Conservation (phyloP, 2,113 vertebrate genomes). For the Onychostruthus taczanowskii region DNA sequence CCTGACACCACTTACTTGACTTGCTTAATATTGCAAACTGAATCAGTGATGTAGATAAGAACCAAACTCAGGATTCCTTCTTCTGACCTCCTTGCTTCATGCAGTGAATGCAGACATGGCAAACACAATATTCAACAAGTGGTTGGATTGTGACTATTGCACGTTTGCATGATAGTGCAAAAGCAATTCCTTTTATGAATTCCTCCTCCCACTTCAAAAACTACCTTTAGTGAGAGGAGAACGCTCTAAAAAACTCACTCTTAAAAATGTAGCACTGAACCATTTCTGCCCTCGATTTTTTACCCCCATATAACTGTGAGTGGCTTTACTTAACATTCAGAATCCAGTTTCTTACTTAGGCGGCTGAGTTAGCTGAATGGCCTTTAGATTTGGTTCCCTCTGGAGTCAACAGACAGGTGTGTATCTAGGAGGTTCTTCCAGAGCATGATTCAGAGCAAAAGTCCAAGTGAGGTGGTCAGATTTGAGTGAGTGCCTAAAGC, state of each 20-base stretch:
- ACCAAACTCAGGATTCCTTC: neutral
- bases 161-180: neutral
- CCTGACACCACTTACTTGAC: conserved; percentile 10
- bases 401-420: neutral
- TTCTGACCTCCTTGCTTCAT: neutral
- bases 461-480: neutral
- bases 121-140: neutral
- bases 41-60: conserved; percentile 14
- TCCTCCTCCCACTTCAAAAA: neutral
- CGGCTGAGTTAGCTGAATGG: neutral
- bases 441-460: neutral
- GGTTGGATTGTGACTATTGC: neutral
- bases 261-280: neutral
- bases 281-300: neutral
- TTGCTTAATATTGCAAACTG: neutral
- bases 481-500: neutral
- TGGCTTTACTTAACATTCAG: neutral
- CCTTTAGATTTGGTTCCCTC: conserved; percentile 10
- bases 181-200: neutral
- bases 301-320: neutral
- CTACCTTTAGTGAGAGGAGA: neutral
- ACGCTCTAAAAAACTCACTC: accelerated
- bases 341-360: neutral
- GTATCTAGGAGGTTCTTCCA: neutral
- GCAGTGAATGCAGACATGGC: neutral